phyloP scores from a whole-genome alignment of 1,140 invertebrate species.

The Drosophila ironensis region DNA sequence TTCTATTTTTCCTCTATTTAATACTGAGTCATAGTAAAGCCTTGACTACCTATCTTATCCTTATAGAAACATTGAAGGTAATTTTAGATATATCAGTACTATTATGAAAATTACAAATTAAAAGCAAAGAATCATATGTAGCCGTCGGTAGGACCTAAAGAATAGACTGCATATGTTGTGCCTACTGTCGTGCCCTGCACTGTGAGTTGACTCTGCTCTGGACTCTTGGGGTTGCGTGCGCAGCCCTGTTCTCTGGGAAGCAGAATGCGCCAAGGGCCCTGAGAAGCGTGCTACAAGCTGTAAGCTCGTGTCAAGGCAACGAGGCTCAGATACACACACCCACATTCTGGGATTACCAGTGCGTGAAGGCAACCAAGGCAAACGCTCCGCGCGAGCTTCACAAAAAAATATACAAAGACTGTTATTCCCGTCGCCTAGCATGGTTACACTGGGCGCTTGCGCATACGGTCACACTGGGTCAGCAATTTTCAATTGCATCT shows the following conservation, averaged over 20 bases:
- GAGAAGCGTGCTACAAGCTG: constrained; percentile 60
- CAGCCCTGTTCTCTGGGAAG: constrained; percentile 23
- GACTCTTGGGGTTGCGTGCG: constrained; percentile 46
- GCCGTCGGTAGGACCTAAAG: too few relatives aligned
- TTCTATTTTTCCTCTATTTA: too few relatives aligned
- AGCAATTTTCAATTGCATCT: background rate
- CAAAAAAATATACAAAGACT: background rate
- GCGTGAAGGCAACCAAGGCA: background rate
- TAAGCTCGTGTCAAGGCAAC: constrained; percentile 5
- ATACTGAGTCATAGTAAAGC: too few relatives aligned
- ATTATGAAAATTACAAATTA: background rate
- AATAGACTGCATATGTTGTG: too few relatives aligned
- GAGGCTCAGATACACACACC: background rate
- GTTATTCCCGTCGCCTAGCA: background rate
- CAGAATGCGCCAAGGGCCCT: constrained; percentile 45
- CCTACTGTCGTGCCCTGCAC: constrained; percentile 4
- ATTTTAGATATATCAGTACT: too few relatives aligned
- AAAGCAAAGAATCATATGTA: too few relatives aligned
- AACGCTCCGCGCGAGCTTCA: too few relatives aligned
- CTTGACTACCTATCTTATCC: too few relatives aligned
- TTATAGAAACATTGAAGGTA: too few relatives aligned
- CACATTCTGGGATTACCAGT: background rate
- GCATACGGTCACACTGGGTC: constrained; percentile 23
- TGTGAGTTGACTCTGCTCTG: constrained; percentile 15
- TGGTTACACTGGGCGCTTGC: constrained; percentile 43